Evolutionary conservation across 2,888 invertebrate species (phyloP), one percentile per base, ranked within the genome.

Genomic region (Archips xylosteana): DNA sequence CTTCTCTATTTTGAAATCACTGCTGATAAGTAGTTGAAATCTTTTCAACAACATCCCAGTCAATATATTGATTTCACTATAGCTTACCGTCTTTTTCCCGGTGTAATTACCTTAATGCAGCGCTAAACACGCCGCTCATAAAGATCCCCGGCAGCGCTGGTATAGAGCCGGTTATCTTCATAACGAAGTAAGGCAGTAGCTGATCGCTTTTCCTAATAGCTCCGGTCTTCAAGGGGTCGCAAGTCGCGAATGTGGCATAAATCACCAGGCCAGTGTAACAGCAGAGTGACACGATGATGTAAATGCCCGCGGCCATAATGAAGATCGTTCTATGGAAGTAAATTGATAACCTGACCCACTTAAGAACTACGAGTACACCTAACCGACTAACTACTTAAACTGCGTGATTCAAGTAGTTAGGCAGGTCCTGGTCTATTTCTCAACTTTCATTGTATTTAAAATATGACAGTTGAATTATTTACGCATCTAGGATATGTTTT

Each of bases 261-360:
- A 98, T 97, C 0, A 98, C 96, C 6, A 98, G 94, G 0, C 98
- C 98, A 68, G 97, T 97, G 83, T 97, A 97, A 81, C 97, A 97
- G 84, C 98, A 97, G 82, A 98, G 94, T 0, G 96, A 95, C 0
- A 98, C 95, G 39, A 98, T 96, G 10, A 95, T 89, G 71, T 96
- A 93, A 68, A 98, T 96, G 0, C 98, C 98, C 2, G 95, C 88
- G 0, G 97, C 97, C 89, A 98, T 96, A 75, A 97, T 96, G 85
- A 95, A 95, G 77, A 97, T 95, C 13, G 97, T 96, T 83, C 97
- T 97, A 89, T 75, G 92, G 94, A 77, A 76, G 78, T 23, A 70
- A 12, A 12, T 32, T 39, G 9, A 42, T 2, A 23, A 32, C 13
- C 23, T 23, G 54, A 8, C 54, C 9, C 23, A 23, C 9, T 49